Base-by-base conservation (phyloP, 2,888 invertebrate species). In the Biston stratarius region DNA sequence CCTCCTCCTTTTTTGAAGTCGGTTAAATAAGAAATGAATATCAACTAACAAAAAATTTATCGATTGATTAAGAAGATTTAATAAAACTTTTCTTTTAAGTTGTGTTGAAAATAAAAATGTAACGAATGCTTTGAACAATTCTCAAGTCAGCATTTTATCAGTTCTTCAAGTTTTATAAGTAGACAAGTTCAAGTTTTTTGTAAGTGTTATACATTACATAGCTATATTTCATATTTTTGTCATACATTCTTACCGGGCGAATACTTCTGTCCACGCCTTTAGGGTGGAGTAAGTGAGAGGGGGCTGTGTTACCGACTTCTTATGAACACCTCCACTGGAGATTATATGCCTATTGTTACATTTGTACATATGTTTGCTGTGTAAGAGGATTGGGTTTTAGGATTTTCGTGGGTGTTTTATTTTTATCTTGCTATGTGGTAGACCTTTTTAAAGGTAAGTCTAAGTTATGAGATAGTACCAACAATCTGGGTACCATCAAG, bases 321-420 rank as follows among this genome's bases (percentile, higher is more conserved):
- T 62, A 62, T 58, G 53, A 62, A 62, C 65, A 69, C 69, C 69
- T 69, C 63, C 36, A 24, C 44, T 49, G 53, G 11, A 61, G 64
- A 58, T 62, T 65, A 65, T 69, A 69, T 64, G 64, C 61, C 61
- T 49, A 60, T 65, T 69, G 65, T 69, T 62, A 65, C 49, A 58
- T 61, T 51, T 61, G 15, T 61, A 24, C 48, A 55, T 59, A 48
- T 61, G 61, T 61, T 59, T 34, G 51, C 49, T 42, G 47, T 42
- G 64, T 55, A 67, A 67, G 61, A 61, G 66, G 66, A 67, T 67
- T 61, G 51, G 42, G 49, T 34, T 58, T 64, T 48, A 33, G 34
- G 36, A 24, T 56, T 56, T 55, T 55, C 55, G 64, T 24, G 48
- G 49, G 9, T 33, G 42, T 51, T 65, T 56, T 64, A 42, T 40